Evolutionary conservation across 2,888 invertebrate genomes (phyloP), one percentile per base, ranked within the genome.

Genomic region (Aporophyla nigra): DNA sequence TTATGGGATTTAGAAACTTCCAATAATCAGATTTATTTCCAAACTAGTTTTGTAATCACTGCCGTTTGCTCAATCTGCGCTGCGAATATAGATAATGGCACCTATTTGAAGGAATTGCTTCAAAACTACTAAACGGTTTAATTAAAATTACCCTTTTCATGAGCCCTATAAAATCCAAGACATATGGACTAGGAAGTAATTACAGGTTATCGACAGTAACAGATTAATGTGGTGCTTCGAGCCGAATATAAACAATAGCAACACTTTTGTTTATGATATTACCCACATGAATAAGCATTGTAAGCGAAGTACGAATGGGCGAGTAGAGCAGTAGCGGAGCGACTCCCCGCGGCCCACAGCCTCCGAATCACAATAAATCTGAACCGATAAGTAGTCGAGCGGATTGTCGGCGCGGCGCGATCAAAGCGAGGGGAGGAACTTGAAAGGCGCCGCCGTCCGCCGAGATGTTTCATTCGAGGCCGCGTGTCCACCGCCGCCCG

Each of bases 281-380:
- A 89, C 91, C 84, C 89, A 86, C 90, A 91, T 92, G 92, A 93
- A 91, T 90, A 88, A 90, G 87, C 84, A 85, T 87, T 86, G 87
- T 89, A 90, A 89, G 88, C 88, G 84, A 86, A 89, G 90, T 90
- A 91, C 91, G 91, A 92, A 91, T 91, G 91, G 87, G 87, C 88
- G 90, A 90, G 92, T 88, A 88, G 90, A 75, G 74, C 86, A 83
- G 89, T 86, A 89, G 88, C 89, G 82, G 86, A 85, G 86, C 92
- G 93, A 93, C 93, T 93, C 94, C 93, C 93, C 92, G 92, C 91
- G 89, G 92, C 89, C 91, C 93, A 90, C 93, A 94, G 95, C 93
- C 93, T 95, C 95, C 94, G 92, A 95, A 95, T 95, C 96, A 96
- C 96, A 96, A 96, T 96, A 96, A 96, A 96, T 96, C 96, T 95